Conservation (phyloP, 2,888 invertebrate genomes). For the Lycophotia porphyrea region DNA sequence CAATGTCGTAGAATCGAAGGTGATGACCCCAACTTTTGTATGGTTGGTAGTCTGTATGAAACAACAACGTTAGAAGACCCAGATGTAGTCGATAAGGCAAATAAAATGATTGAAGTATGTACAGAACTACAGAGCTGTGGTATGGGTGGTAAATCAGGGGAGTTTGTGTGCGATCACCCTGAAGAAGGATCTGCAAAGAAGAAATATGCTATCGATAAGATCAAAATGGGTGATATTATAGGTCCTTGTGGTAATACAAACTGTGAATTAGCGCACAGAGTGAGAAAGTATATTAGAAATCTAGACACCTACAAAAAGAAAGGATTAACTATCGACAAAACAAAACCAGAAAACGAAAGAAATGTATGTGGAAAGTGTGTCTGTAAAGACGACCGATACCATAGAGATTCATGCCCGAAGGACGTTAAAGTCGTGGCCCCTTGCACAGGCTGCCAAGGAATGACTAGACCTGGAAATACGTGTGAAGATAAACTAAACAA, state of each 20-base stretch:
- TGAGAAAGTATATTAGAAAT: slow-evolving; percentile 83
- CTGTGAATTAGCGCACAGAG: slow-evolving; percentile 85
- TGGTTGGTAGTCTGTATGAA: slow-evolving; percentile 85
- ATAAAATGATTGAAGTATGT: slow-evolving; percentile 83
- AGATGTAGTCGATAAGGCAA: slow-evolving; percentile 72
- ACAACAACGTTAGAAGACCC: slow-evolving; percentile 86
- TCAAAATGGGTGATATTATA: slow-evolving; percentile 86
- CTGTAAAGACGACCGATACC: slow-evolving; percentile 85
- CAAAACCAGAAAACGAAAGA: slow-evolving; percentile 65
- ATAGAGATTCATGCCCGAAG: slow-evolving; percentile 81
- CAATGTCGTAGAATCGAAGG: slow-evolving; percentile 83
- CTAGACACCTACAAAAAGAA: slow-evolving; percentile 81
- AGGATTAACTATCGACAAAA: slow-evolving; percentile 67
- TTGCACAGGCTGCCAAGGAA: slow-evolving; percentile 81
- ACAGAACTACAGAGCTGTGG: slow-evolving; percentile 84
- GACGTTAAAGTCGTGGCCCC: slow-evolving; percentile 49
- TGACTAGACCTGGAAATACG: slow-evolving; percentile 74
- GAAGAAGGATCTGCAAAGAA: slow-evolving; percentile 68
- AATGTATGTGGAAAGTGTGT: slow-evolving; percentile 84
- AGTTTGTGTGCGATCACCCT: slow-evolving; percentile 71
- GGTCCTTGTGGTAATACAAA: slow-evolving; percentile 87
- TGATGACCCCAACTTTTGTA: slow-evolving; percentile 85
- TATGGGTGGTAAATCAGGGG: slow-evolving; percentile 60
- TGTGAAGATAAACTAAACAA: slow-evolving; percentile 79
- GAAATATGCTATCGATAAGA: slow-evolving; percentile 80